Percentiles rank a stretch among this genome's conserved stretches.
phyloP scores from a whole-genome alignment of 2,888 invertebrate species.

The Drosophila fungiperda region DNA sequence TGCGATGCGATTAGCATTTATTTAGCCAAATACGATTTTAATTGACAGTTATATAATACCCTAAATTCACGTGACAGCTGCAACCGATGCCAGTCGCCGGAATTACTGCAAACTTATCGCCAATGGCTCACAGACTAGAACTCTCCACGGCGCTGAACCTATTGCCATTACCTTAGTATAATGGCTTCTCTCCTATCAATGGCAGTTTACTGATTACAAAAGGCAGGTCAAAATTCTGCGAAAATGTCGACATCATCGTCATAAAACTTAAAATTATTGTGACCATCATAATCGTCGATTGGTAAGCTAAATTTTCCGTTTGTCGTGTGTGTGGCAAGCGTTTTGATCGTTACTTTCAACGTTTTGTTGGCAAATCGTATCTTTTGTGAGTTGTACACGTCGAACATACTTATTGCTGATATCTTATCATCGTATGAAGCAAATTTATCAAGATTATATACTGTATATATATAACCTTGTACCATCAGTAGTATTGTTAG shows the following conservation, averaged over 20 bases:
- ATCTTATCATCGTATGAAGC: slow-evolving; percentile 23
- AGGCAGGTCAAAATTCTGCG: slow-evolving; percentile 4
- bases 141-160: not conserved
- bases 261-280: not conserved
- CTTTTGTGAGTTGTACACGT: slow-evolving; percentile 2
- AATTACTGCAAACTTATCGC: slow-evolving; percentile 15
- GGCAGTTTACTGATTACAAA: slow-evolving; percentile 38
- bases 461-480: not conserved
- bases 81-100: slow-evolving; percentile 7
- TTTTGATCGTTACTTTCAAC: slow-evolving; percentile 6
- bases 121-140: not conserved
- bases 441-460: slow-evolving; percentile 15
- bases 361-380: not conserved
- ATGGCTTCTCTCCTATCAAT: slow-evolving; percentile 9
- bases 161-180: not conserved
- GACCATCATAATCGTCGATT: not conserved
- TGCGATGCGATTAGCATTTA: not conserved
- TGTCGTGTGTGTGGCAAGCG: slow-evolving; percentile 2
- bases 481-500: not conserved
- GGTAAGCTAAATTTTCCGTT: slow-evolving; percentile 9
- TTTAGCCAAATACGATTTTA: slow-evolving; percentile 66
- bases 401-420: slow-evolving; percentile 4
- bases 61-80: slow-evolving; percentile 16
- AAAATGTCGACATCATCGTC: slow-evolving; percentile 6
- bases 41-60: slow-evolving; percentile 69